phyloP scores from a whole-genome alignment of 1,140 invertebrate genomes.

The Zaprionus camerounensis region DNA sequence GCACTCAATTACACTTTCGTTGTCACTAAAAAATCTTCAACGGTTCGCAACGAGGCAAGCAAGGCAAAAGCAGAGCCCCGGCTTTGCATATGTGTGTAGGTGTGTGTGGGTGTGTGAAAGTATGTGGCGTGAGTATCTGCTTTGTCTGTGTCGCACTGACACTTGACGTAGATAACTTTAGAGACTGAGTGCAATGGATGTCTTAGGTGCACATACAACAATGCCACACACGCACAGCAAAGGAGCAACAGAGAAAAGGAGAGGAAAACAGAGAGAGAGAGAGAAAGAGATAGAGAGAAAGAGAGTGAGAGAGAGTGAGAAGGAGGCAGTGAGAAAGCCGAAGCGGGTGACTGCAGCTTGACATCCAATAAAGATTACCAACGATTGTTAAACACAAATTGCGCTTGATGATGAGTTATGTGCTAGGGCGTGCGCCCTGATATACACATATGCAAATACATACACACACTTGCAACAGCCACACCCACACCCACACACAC shows the following conservation, averaged over 20 bases:
- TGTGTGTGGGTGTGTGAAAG: conserved; percentile 38
- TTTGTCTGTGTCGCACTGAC: conserved; percentile 49
- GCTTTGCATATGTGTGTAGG: conserved; percentile 54
- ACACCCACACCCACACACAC: conserved; percentile 8
- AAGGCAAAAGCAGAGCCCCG: not conserved
- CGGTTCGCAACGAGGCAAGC: conserved; percentile 24
- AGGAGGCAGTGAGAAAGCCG: too few relatives aligned
- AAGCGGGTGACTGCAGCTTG: conserved; percentile 44
- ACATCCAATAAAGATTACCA: conserved; percentile 81
- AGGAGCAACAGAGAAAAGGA: not conserved
- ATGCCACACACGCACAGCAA: not conserved
- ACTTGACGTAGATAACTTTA: conserved; percentile 69
- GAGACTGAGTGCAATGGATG: conserved; percentile 40
- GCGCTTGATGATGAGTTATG: conserved; percentile 76
- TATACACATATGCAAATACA: conserved; percentile 13
- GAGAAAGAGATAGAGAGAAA: not conserved
- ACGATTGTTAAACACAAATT: conserved; percentile 82
- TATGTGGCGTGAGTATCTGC: conserved; percentile 19
- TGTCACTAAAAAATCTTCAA: conserved; percentile 76
- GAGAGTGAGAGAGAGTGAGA: not conserved
- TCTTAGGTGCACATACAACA: conserved; percentile 47
- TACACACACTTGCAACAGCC: not conserved
- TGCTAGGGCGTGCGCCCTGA: conserved; percentile 24
- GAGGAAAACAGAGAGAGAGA: not conserved
- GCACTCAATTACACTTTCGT: conserved; percentile 80